These are phyloP conservation scores for Anser cygnoides DNA, from an alignment of 2,113 vertebrate species.

Conservation along the genomic window DNA sequence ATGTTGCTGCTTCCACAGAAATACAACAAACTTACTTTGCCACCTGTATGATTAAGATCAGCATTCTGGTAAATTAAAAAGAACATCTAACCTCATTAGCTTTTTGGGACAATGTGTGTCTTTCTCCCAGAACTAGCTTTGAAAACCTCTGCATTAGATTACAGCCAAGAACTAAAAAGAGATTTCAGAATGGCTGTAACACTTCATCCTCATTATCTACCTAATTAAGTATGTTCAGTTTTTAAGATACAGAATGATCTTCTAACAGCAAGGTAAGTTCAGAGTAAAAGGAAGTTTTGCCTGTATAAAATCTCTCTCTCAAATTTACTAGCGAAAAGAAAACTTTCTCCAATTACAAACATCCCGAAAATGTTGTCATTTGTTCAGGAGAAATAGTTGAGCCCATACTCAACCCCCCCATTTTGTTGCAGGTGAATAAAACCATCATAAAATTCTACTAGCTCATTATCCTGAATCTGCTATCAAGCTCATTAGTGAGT, in stretches of 20 bases:
- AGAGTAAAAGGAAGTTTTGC: neutral
- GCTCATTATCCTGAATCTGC: neutral
- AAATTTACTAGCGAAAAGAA: neutral
- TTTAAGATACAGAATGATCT: neutral
- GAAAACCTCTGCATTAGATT: neutral
- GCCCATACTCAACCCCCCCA: neutral
- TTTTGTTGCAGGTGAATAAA: neutral
- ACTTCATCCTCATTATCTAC: neutral
- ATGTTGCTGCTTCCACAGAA: neutral
- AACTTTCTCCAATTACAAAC: neutral
- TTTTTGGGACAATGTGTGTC: neutral
- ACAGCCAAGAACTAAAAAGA: neutral
- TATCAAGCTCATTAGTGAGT: neutral
- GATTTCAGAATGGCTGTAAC: neutral
- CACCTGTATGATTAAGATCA: neutral
- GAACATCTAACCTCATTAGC: neutral
- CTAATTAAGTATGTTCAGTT: neutral
- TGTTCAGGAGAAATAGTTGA: neutral
- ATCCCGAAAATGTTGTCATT: neutral
- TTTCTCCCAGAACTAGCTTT: neutral
- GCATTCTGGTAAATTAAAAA: neutral
- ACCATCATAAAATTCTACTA: neutral
- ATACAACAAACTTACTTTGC: neutral
- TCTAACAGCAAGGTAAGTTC: neutral
- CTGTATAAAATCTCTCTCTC: neutral